Percentiles rank a stretch among this genome's conserved stretches.
Conservation (phyloP, 2,113 vertebrate genomes). For the Malurus elegans region DNA sequence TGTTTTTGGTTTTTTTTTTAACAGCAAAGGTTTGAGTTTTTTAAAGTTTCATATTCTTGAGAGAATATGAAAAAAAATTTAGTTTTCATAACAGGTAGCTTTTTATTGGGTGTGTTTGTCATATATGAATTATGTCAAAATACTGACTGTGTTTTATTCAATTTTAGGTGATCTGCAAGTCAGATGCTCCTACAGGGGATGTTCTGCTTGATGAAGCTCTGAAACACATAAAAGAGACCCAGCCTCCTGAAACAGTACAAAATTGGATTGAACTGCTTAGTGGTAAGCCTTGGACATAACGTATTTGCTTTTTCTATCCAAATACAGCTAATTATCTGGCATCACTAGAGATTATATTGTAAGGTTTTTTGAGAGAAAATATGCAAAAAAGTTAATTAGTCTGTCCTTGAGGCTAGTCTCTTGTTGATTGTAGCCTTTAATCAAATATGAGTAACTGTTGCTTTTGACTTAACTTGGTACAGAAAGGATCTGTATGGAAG, state of each 20-base stretch:
- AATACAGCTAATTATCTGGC: background rate
- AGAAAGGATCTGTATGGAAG: background rate
- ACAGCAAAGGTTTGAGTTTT: background rate
- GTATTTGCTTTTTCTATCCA: background rate
- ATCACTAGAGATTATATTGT: background rate
- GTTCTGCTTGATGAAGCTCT: conserved; percentile 95
- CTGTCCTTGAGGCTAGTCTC: background rate
- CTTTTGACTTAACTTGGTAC: background rate
- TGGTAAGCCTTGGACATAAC: conserved; percentile 76
- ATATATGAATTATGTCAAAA: background rate
- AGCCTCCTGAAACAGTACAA: conserved; percentile 93
- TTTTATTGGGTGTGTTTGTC: background rate
- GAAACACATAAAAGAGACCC: conserved; percentile 95
- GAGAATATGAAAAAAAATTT: too few species aligned
- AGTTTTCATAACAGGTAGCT: background rate
- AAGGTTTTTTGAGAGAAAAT: background rate
- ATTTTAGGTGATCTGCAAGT: conserved; percentile 91
- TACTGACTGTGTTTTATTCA: background rate
- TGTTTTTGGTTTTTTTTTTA: background rate
- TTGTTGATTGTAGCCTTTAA: conserved; percentile 14
- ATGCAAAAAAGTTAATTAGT: background rate
- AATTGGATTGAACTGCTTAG: conserved; percentile 98
- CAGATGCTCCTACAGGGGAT: conserved; percentile 93
- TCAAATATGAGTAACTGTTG: background rate
- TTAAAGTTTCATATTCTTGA: background rate